These are phyloP conservation scores for Pristis pectinata DNA, from an alignment of 2,797 vertebrate genomes.

Conservation along the genomic window DNA sequence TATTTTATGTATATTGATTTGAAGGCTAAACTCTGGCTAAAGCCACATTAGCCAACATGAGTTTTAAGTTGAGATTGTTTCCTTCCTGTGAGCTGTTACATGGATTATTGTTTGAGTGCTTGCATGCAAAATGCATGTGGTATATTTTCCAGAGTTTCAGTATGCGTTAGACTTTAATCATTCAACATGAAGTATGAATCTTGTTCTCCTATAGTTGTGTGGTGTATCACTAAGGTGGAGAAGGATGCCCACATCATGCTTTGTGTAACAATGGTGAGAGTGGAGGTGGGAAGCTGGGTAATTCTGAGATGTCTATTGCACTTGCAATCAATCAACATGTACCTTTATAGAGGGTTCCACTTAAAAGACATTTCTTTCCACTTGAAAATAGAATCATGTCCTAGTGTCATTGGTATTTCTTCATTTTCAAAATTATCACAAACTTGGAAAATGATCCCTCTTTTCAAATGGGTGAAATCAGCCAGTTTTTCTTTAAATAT, in stretches of 20 bases:
- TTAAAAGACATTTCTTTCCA: not conserved
- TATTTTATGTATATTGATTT: not conserved
- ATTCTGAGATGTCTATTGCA: not conserved
- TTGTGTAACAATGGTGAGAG: not conserved
- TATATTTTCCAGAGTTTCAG: not conserved
- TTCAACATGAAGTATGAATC: not conserved
- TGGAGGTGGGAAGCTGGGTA: not conserved
- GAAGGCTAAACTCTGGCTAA: not conserved
- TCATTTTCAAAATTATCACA: not conserved
- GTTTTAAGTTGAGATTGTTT: not conserved
- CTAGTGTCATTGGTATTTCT: not conserved
- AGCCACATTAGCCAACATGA: not conserved
- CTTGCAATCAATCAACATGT: too few species aligned
- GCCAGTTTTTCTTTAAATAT: conserved; percentile 34
- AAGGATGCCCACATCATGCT: not conserved
- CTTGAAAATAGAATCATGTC: not conserved
- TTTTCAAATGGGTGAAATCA: conserved; percentile 21
- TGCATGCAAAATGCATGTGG: not conserved
- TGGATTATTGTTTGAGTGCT: not conserved
- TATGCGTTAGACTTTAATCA: not conserved
- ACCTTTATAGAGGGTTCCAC: not conserved
- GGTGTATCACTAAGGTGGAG: not conserved
- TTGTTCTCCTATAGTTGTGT: not conserved
- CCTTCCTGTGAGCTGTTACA: not conserved
- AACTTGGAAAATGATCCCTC: not conserved